Base-by-base conservation (phyloP, 2,113 vertebrate genomes). In the Cephalopterus ornatus region DNA sequence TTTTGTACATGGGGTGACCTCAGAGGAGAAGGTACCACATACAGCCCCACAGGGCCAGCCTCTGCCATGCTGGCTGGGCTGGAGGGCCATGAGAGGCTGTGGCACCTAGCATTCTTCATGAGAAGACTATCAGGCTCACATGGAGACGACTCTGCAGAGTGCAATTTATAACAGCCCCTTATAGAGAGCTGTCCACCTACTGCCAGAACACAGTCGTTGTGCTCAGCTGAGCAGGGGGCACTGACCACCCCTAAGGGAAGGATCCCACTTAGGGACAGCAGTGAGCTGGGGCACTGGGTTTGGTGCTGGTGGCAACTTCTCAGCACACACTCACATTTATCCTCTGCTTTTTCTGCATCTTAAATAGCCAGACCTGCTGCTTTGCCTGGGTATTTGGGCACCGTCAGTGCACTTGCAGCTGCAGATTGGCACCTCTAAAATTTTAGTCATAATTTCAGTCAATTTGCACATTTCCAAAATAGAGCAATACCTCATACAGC, bases 401-500 rank as follows among this genome's bases (percentile, higher is more conserved):
- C 37, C 41, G 58, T 81, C 67, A 66, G 81, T 7, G 22, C 0
- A 0, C 74, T 81, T 93, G 81, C 68, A 91, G 79, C 91, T 90
- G 92, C 68, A 90, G 58, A 94, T 78, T 83, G 67, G 50, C 87
- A 89, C 50, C 50, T 96, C 65, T 72, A n/a, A 88, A 93, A 88
- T 96, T 94, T 95, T 39, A 91, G 91, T 78, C 6, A 8, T 75
- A 81, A 76, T 88, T 97, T 86, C 61, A 76, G 82, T 80, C 90
- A 94, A 92, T 79, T 94, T 95, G 85, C 91, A 72, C 77, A 66
- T 92, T 93, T 81, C 85, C 52, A 89, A 94, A 97, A 85, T 52
- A 66, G 73, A 95, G 84, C 72, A 90, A 91, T 97, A 94, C 72
- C 93, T 92, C 76, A 72, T 91, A 91, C 96, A 95, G 93, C 78